Conservation (phyloP, 2,888 invertebrate genomes). For the Drosophila multiciliata region DNA sequence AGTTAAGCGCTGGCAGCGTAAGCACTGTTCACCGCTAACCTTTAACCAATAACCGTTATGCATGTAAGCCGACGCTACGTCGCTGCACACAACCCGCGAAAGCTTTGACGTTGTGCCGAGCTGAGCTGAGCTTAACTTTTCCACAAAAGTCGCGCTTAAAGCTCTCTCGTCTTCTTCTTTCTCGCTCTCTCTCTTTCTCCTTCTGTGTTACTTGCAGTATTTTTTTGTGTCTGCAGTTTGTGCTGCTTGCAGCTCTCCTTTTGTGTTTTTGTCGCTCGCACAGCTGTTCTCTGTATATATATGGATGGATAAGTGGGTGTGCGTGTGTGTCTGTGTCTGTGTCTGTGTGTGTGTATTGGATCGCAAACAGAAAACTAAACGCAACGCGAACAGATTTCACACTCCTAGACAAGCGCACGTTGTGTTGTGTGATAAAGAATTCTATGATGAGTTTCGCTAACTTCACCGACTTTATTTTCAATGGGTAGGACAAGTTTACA, state of each 20-base stretch:
- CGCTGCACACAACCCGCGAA: conserved; percentile 16
- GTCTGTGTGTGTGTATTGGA: conserved; percentile 41
- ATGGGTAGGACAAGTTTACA: conserved; percentile 83
- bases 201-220: too few relatives aligned
- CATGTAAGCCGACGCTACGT: conserved; percentile 23
- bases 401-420: conserved; percentile 84
- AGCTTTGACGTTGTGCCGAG: conserved; percentile 37
- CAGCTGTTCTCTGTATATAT: conserved; percentile 36
- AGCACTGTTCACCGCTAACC: conserved; percentile 51
- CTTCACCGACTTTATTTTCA: conserved; percentile 80
- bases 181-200: background rate
- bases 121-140: conserved; percentile 26
- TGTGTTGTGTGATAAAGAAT: conserved; percentile 85
- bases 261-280: conserved; percentile 14
- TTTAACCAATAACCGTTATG: conserved; percentile 18
- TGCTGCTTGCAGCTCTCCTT: conserved; percentile 11
- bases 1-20: conserved; percentile 44
- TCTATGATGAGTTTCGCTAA: conserved; percentile 84
- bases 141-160: conserved; percentile 9
- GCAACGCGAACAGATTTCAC: conserved; percentile 84
- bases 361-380: conserved; percentile 77
- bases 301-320: conserved; percentile 12
- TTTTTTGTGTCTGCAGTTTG: background rate
- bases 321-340: conserved; percentile 20
- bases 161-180: conserved; percentile 3